Evolutionary conservation across 2,888 invertebrate species (phyloP).

Genomic region (Merodon equestris): DNA sequence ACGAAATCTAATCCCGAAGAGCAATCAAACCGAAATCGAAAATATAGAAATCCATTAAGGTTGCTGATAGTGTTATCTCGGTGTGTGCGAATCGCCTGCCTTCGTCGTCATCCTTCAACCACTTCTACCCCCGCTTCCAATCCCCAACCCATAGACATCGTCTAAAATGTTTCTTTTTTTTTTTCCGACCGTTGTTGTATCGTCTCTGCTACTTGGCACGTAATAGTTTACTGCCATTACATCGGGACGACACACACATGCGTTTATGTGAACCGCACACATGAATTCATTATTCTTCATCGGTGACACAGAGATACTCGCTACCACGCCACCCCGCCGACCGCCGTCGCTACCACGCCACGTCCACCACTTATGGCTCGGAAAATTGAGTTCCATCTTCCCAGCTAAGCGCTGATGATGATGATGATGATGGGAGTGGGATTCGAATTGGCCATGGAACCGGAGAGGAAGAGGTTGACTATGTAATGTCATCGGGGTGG

Average conservation of each 20-base stretch:
- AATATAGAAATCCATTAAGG: slow-evolving; percentile 74
- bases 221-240: slow-evolving; percentile 66
- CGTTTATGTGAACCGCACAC: slow-evolving; percentile 69
- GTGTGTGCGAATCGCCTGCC: slow-evolving; percentile 55
- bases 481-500: slow-evolving; percentile 1
- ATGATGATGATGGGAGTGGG: slow-evolving; percentile 34
- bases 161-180: not conserved
- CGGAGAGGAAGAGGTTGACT: not conserved
- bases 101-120: slow-evolving; percentile 13
- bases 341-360: no score
- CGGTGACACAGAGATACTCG: slow-evolving; percentile 34
- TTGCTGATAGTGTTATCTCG: slow-evolving; percentile 72
- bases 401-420: slow-evolving; percentile 60
- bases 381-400: slow-evolving; percentile 67
- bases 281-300: slow-evolving; percentile 68
- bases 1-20: slow-evolving; percentile 74
- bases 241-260: slow-evolving; percentile 64
- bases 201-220: slow-evolving; percentile 47
- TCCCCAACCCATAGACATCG: slow-evolving; percentile 29
- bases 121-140: slow-evolving; percentile 24
- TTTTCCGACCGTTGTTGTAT: no score
- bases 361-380: slow-evolving; percentile 33
- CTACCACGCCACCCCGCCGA: not conserved
- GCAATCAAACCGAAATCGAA: slow-evolving; percentile 74
- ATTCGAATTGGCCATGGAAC: not conserved